A percentile compares a stretch with the other conserved stretches of the same genome.
These are phyloP conservation scores for Griposia aprilina DNA, from an alignment of 2,888 invertebrate species.

Conservation along the genomic window DNA sequence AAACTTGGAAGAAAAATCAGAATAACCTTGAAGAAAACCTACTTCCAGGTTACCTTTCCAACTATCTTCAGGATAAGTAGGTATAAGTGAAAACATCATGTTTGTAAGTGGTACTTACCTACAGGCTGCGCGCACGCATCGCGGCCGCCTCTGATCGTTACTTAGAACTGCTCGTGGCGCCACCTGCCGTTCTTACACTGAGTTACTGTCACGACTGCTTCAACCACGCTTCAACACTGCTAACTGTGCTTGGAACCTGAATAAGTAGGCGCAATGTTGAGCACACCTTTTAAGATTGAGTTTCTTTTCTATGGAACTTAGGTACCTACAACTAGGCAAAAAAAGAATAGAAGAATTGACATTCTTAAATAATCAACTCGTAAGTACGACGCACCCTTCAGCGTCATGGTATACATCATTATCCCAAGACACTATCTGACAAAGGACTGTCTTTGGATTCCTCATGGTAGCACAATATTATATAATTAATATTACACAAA, in stretches of 20 bases:
- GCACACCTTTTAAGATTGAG: background rate
- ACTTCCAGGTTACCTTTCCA: background rate
- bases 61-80: background rate
- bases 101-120: conserved; percentile 41
- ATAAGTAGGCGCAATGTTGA: background rate
- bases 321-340: background rate
- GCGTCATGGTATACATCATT: background rate
- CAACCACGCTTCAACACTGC: conserved; percentile 11
- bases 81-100: conserved; percentile 42
- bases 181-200: conserved; percentile 39
- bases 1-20: background rate
- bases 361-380: background rate
- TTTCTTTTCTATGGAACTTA: background rate
- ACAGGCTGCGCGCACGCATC: conserved; percentile 56
- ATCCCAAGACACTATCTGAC: background rate
- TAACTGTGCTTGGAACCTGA: conserved; percentile 18
- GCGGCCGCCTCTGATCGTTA: conserved; percentile 40
- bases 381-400: background rate
- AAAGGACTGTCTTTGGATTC: background rate
- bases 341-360: background rate
- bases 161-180: conserved; percentile 54
- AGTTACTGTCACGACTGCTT: conserved; percentile 49
- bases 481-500: too few species aligned
- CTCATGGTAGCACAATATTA: too few species aligned
- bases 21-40: background rate